A percentile compares a stretch with the other conserved stretches of the same genome.
phyloP scores from a whole-genome alignment of 2,797 vertebrate genomes.

The Orestias chungarensis region DNA sequence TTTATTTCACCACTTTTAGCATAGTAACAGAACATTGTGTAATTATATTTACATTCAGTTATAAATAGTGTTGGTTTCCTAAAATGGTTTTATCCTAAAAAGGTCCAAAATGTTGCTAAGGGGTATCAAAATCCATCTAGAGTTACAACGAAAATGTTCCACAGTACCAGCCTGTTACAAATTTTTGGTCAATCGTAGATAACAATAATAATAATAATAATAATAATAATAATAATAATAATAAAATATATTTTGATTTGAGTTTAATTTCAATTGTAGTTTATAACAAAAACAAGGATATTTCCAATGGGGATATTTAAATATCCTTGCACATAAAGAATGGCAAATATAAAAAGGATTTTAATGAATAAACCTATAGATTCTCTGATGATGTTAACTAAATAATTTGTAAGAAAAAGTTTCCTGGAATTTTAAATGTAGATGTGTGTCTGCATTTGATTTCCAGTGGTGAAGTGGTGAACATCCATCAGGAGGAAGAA shows the following conservation, averaged over 20 bases:
- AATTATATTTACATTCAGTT: not conserved
- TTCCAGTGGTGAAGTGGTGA: not conserved
- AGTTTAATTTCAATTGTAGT: too few relatives aligned
- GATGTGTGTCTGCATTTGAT: not conserved
- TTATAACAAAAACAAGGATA: too few relatives aligned
- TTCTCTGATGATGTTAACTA: not conserved
- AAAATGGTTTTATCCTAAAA: not conserved
- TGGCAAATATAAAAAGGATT: too few relatives aligned
- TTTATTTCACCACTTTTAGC: not conserved
- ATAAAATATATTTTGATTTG: too few relatives aligned
- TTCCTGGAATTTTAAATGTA: not conserved
- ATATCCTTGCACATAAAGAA: too few relatives aligned
- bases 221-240: too few relatives aligned
- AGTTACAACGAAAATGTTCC: too few relatives aligned
- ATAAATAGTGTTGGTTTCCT: not conserved
- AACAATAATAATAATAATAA: too few relatives aligned
- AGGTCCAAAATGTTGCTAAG: not conserved
- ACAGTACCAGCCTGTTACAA: too few relatives aligned
- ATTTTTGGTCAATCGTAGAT: too few relatives aligned
- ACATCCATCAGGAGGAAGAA: not conserved
- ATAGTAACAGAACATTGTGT: not conserved
- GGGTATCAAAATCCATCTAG: not conserved
- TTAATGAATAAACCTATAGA: not conserved
- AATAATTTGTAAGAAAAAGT: not conserved
- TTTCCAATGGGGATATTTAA: too few relatives aligned